Evolutionary conservation across 1,140 invertebrate species (phyloP), one percentile per base, ranked within the genome.

Genomic region (Papilio glaucus): DNA sequence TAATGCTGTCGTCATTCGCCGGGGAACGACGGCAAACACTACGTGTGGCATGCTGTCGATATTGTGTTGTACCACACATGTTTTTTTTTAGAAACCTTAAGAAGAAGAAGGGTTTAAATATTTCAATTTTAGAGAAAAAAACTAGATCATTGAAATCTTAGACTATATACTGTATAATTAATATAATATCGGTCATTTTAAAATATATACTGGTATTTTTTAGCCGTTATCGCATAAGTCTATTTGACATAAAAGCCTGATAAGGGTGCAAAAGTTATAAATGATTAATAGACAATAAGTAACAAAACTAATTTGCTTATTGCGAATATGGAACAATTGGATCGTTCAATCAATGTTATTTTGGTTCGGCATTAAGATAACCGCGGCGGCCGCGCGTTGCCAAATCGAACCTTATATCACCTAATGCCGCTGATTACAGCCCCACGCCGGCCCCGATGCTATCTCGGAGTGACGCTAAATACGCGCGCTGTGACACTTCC

Each of bases 381-480:
- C 10, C 24, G 38, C 3, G 24, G 24, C 26, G 29, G 62, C 26
- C 8, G 70, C 37, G 57, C 33, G 71, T 89, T 90, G 77, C 86
- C 78, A 80, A 87, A 87, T 84, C 76, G 73, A 67, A 73, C 77
- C 75, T 80, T 78, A 78, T 74, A 85, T 81, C 81, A 76, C 72
- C 83, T 85, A 88, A 87, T 79, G 77, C 80, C 77, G 80, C 78
- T 85, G 83, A 86, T 85, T 81, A 82, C 80, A 71, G 80, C 73
- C 77, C 81, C 79, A 77, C 84, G 84, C 80, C 79, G 76, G 77
- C 80, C 76, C 78, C 82, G 90, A 92, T 92, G 85, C 76, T 91
- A 92, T 92, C 90, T 74, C 85, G 75, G 88, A 92, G 85, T 92
- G 90, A 92, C 90, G 87, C 84, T 92, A 92, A 92, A 92, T 91